These are phyloP conservation scores for Brachyistius frenatus DNA, from an alignment of 2,113 vertebrate species.

Conservation along the genomic window DNA sequence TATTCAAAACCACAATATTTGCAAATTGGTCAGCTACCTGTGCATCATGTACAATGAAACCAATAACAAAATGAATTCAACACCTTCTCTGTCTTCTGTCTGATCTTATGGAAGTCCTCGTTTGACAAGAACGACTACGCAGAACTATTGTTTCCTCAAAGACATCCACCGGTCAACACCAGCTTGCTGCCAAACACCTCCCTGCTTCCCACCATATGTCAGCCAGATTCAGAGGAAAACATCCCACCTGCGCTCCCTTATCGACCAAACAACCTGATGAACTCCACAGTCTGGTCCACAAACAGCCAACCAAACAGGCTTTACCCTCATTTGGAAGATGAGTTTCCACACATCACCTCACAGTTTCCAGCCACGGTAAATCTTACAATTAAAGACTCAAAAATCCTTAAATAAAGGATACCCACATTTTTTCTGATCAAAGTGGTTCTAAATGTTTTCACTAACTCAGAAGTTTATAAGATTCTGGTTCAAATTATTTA, in stretches of 20 bases:
- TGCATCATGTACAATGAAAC: background rate
- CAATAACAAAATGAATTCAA: background rate
- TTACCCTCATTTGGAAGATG: slow-evolving; percentile 70
- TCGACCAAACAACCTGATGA: slow-evolving; percentile 16
- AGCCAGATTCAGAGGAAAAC: background rate
- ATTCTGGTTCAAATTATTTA: background rate
- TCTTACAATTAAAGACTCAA: background rate
- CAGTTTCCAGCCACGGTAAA: slow-evolving; percentile 53
- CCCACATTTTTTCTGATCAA: background rate
- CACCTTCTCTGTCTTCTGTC: background rate
- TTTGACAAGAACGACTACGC: slow-evolving; percentile 58
- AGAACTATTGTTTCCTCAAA: slow-evolving; percentile 68
- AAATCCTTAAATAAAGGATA: background rate
- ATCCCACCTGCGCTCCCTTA: slow-evolving; percentile 59
- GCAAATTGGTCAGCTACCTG: background rate
- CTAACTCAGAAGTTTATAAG: background rate
- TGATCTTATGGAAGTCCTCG: slow-evolving; percentile 45
- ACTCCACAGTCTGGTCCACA: background rate
- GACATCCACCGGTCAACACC: background rate
- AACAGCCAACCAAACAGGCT: slow-evolving; percentile 39
- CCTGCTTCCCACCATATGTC: background rate
- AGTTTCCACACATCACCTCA: slow-evolving; percentile 5
- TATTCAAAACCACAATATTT: background rate
- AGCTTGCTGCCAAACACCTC: slow-evolving; percentile 1
- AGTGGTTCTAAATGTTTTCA: background rate